Base-by-base conservation (phyloP, 2,797 vertebrate species). In the Ptychadena robeensis region DNA sequence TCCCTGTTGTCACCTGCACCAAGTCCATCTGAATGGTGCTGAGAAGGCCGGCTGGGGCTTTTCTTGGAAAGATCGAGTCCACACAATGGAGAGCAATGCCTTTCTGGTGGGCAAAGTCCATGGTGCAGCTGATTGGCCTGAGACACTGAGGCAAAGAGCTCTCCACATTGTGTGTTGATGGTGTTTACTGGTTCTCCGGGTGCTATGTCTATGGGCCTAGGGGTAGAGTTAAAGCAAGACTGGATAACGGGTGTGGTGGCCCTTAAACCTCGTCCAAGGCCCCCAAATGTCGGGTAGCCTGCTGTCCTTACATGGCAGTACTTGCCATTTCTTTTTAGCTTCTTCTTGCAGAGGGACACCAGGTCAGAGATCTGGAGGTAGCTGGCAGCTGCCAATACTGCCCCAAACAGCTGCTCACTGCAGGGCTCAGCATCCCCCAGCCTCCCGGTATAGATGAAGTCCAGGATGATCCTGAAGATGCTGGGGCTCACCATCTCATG, bases 401-500 rank as follows among this genome's bases (percentile, higher is more conserved):
- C 96, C 0, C 95, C 96, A 82, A 99, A 90, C 88, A 96, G 96
- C 87, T 96, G 96, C 91, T 99, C 98, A 14, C 94, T 92, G 2
- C 93, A 90, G 25, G 95, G 96, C 73, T 96, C 96, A 1, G 94
- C 94, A 1, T 98, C 97, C 2, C 88, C 95, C 86, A 99, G 93
- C 69, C 97, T 96, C 69, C 98, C 98, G 0, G 98, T 98, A 93
- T 99, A 99, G 91, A 99, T 99, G 92, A 99, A 99, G 93, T 99
- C 98, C 89, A 99, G 94, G 91, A 99, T 97, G 89, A 98, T 95
- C 90, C 98, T 94, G 90, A 99, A 99, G 88, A 98, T 96, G 78
- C 95, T 96, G 25, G 98, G 98, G 94, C 97, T 99, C 92, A 99
- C 97, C 97, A 99, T 99, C 94, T 99, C 98, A 87, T 98, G 97